Evolutionary conservation across 2,888 invertebrate genomes (phyloP).

Genomic region (Polia nebulosa): DNA sequence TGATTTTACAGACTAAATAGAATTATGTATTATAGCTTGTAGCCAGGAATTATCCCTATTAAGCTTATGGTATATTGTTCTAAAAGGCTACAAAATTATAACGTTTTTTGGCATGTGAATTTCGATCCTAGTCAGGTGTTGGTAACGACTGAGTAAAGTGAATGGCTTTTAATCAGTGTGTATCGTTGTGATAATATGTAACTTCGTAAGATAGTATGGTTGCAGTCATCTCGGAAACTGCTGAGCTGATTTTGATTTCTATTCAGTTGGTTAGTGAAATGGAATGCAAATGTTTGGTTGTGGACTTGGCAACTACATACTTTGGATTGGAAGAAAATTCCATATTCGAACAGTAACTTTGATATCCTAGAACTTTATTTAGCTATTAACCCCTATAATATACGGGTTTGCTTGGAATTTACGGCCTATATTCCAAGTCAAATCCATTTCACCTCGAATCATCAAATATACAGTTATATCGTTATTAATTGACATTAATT

Average conservation of each 20-base stretch:
- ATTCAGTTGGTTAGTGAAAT: conserved; percentile 8
- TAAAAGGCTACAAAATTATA: no score
- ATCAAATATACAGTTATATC: no score
- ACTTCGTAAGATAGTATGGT: conserved; percentile 30
- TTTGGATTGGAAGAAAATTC: neutral
- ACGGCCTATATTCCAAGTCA: no score
- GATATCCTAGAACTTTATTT: neutral
- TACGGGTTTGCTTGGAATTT: no score
- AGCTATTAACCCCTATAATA: no score
- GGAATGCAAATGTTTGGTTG: neutral
- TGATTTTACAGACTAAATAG: no score
- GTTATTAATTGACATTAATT: no score
- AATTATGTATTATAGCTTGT: no score
- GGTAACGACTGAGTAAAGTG: conserved; percentile 75
- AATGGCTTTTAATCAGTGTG: conserved; percentile 27
- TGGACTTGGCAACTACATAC: neutral
- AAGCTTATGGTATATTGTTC: no score
- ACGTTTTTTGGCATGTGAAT: neutral
- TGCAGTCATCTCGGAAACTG: conserved; percentile 19
- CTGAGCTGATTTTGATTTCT: neutral
- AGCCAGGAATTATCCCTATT: no score
- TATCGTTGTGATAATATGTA: conserved; percentile 27
- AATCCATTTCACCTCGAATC: no score
- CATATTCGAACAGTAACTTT: neutral
- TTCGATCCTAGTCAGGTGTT: conserved; percentile 73